Base-by-base conservation (phyloP, 2,113 vertebrate genomes). In the Ammodytes marinus region DNA sequence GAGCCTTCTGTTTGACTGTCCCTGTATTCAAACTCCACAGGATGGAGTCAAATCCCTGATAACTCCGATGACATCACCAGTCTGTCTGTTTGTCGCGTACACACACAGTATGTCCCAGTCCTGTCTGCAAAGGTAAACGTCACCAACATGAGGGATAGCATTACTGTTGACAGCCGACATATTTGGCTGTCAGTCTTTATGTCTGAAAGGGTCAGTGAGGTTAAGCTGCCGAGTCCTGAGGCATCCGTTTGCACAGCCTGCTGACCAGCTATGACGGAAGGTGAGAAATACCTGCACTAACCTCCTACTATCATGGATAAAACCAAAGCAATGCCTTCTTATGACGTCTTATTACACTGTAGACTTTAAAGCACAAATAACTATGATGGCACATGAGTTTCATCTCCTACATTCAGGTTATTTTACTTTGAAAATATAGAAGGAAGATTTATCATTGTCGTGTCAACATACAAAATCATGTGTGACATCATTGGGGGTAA, bases 161-260 rank as follows among this genome's bases (percentile, higher is more conserved):
- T 73, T 69, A 19, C 46, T 60, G 65, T 47, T 64, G 82, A 83
- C 83, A 79, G 77, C 40, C 6, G 27, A 65, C 74, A 74, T 27
- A 77, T 81, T 64, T 0, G 12, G 12, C 86, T 88, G 84, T 61
- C 77, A 63, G 61, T 43, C 43, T 40, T 58, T 12, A 47, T 46
- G 74, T 85, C 74, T 59, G 69, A 70, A 27, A 47, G 77, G 76
- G 64, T 73, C 75, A 72, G 45, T 2, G 43, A 65, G 69, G 82
- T 89, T 61, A 74, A 74, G 55, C 60, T 64, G 65, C 71, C 73
- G 70, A 68, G 69, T 74, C 64, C 54, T 49, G 1, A 49, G 45
- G 68, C 53, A 54, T 73, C 64, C 59, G 72, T 83, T 69, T 71
- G 58, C 27, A 6, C 68, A 81, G 89, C 85, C 77, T 85, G 60